Evolutionary conservation across 2,113 vertebrate genomes (phyloP).

Genomic region (Vulpes lagopus): DNA sequence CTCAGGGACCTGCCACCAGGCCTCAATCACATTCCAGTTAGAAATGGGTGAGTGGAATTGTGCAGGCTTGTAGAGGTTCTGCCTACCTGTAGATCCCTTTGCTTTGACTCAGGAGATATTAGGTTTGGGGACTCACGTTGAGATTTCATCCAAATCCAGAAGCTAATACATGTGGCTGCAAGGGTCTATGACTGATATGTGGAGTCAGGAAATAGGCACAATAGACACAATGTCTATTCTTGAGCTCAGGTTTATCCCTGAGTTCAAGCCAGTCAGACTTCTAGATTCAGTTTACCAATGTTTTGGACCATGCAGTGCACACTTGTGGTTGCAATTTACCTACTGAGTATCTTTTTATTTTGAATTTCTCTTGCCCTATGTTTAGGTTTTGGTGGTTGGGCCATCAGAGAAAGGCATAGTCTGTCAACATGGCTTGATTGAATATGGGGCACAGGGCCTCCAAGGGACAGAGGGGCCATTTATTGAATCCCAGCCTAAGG

Average conservation of each 20-base stretch:
- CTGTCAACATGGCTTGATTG: not conserved
- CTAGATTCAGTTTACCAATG: not conserved
- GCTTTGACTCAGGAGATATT: not conserved
- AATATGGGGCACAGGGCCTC: not conserved
- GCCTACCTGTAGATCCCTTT: not conserved
- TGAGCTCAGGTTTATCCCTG: not conserved
- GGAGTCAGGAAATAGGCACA: not conserved
- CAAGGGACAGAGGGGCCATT: not conserved
- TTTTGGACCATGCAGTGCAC: not conserved
- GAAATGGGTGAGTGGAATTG: not conserved
- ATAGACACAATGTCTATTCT: too few species aligned
- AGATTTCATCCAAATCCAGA: not conserved
- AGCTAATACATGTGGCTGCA: not conserved
- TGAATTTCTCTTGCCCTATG: not conserved
- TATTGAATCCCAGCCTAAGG: not conserved
- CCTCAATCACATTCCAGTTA: not conserved
- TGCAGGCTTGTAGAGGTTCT: not conserved
- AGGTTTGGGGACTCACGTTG: not conserved
- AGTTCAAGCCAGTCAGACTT: not conserved
- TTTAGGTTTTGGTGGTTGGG: not conserved
- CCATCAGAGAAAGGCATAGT: not conserved
- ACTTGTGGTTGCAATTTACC: not conserved
- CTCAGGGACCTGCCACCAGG: too few species aligned
- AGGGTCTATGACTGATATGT: not conserved
- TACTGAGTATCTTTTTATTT: not conserved